Base-by-base conservation (phyloP, 2,113 vertebrate species). In the Rhineura floridana region DNA sequence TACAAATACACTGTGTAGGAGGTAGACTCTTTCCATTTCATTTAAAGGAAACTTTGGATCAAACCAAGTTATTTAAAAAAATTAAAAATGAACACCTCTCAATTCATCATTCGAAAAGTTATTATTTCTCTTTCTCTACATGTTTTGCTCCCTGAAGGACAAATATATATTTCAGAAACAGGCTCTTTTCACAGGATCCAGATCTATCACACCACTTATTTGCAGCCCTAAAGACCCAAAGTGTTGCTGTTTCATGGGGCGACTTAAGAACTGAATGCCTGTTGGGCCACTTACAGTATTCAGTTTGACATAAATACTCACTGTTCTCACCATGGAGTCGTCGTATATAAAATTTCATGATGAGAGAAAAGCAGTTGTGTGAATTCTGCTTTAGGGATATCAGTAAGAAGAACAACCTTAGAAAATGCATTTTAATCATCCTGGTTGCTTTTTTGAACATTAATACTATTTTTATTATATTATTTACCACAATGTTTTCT, bases 131-230 rank as follows among this genome's bases (percentile, higher is more conserved):
- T 83, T 83, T 48, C 12, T 73, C 36, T 59, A 15, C 33, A 55
- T 7, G 5, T 75, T 59, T 85, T 42, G 7, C 48, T 76, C 36
- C 36, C 17, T 17, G 25, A 4, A 62, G 21, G 15, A 28, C 28
- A 21, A 15, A 17, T 44, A 42, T 30, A 33, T 65, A 30, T 15
- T 44, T 21, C 15, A 44, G 72, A 76, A 86, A 72, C 62, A 25
- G 72, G 75, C 87, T 50, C 44, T 89, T 83, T 73, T 50, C 50
- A 63, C 86, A 89, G 84, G 2, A 84, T n/a, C n/a, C n/a, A n/a
- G n/a, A 65, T 77, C 25, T 21, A 59, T 44, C 5, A 5, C 17
- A 62, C 28, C 39, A 76, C 13, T 76, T 30, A 44, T 85, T 42
- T 85, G 52, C 52, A 76, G 39, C 8, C 52, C 2, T 59, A 19